Evolutionary conservation across 1,140 invertebrate genomes (phyloP).

Genomic region (Stegodyphus dumicola): DNA sequence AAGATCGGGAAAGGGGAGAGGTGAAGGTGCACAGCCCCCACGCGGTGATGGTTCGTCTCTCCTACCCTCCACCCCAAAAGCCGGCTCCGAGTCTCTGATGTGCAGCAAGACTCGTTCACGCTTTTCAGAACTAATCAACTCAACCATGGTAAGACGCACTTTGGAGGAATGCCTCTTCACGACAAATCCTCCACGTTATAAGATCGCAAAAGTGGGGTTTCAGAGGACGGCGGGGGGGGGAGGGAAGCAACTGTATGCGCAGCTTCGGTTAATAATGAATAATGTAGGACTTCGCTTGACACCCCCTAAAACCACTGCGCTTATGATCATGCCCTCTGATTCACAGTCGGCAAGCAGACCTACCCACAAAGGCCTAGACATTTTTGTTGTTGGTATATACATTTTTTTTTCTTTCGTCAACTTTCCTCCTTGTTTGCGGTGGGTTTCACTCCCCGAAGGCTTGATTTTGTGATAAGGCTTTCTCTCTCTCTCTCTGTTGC

Average conservation of each 20-base stretch:
- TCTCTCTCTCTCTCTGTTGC: neutral
- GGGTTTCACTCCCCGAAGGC: conserved; percentile 11
- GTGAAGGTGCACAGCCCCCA: neutral
- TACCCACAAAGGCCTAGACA: conserved; percentile 20
- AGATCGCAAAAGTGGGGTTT: conserved; percentile 19
- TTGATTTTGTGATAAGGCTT: conserved; percentile 26
- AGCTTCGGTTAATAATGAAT: conserved; percentile 50
- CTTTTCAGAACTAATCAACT: conserved; percentile 59
- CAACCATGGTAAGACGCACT: conserved; percentile 50
- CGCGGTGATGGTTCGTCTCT: neutral
- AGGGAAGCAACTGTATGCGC: neutral
- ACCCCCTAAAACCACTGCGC: conserved; percentile 22
- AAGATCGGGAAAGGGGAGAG: conserved; percentile 36
- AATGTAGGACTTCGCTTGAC: conserved; percentile 37
- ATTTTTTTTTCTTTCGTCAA: conserved; percentile 12
- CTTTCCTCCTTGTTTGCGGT: conserved; percentile 8
- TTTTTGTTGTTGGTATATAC: conserved; percentile 41
- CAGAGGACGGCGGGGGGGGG: conserved; percentile 4
- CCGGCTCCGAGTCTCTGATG: conserved; percentile 36
- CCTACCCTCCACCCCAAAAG: no score
- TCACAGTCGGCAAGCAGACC: neutral
- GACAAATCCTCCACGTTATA: conserved; percentile 51
- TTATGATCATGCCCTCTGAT: conserved; percentile 14
- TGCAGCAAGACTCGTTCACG: conserved; percentile 58
- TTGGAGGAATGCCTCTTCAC: conserved; percentile 33